Percentiles rank a stretch among this genome's conserved stretches.
Conservation (phyloP, 1,140 invertebrate species). For the Lucilia cuprina region DNA sequence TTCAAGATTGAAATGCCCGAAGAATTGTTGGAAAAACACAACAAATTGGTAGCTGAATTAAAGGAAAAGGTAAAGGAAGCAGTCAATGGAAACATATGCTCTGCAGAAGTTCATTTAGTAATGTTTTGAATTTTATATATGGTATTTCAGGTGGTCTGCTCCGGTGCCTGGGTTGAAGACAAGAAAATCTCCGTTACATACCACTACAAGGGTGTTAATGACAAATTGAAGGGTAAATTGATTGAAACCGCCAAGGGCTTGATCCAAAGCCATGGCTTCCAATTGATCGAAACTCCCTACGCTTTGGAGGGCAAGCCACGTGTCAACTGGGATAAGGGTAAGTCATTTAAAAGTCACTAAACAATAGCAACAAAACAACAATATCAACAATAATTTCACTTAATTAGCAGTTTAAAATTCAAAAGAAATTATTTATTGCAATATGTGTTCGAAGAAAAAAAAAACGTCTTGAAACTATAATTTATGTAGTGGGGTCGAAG, state of each 20-base stretch:
- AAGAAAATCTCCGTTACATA: constrained; percentile 88
- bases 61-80: constrained; percentile 74
- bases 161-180: constrained; percentile 92
- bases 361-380: neutral
- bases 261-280: constrained; percentile 79
- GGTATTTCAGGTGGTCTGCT: constrained; percentile 80
- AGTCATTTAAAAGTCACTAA: constrained; percentile 38
- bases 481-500: neutral
- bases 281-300: constrained; percentile 79
- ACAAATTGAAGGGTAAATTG: constrained; percentile 70
- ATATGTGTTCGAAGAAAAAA: neutral
- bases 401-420: neutral
- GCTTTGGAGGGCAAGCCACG: constrained; percentile 88
- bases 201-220: constrained; percentile 84
- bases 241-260: constrained; percentile 74
- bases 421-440: neutral
- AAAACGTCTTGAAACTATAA: neutral
- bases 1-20: constrained; percentile 93
- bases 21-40: constrained; percentile 82
- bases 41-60: constrained; percentile 76
- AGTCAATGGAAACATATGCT: neutral
- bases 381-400: neutral
- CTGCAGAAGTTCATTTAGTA: neutral
- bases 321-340: constrained; percentile 88
- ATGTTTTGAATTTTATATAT: neutral